A percentile compares a stretch with the other conserved stretches of the same genome.
phyloP scores from a whole-genome alignment of 2,888 invertebrate species.

The Ephialtes manifestator region DNA sequence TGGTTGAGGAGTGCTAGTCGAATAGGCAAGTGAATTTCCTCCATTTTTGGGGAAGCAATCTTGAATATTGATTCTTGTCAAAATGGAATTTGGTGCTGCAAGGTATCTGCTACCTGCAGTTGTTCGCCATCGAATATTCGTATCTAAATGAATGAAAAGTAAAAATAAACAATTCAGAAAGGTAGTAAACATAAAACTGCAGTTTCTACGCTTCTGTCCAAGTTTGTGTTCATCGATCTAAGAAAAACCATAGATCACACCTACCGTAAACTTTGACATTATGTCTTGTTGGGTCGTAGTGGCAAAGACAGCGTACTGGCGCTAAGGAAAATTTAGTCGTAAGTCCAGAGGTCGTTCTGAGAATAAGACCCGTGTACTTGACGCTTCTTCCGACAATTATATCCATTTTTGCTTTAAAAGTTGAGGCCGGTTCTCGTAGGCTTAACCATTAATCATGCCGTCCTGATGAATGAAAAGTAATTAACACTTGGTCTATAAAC shows the following conservation, averaged over 20 bases:
- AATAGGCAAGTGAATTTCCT: slow-evolving; percentile 1
- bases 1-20: slow-evolving; percentile 40
- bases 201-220: too few relatives aligned
- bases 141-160: slow-evolving; percentile 56
- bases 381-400: slow-evolving; percentile 73
- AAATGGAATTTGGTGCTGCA: slow-evolving; percentile 6
- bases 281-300: slow-evolving; percentile 67
- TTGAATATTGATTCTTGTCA: slow-evolving; percentile 1
- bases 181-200: too few relatives aligned
- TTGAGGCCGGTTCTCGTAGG: slow-evolving; percentile 29
- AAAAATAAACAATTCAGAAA: neutral
- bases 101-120: neutral
- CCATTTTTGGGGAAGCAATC: slow-evolving; percentile 30
- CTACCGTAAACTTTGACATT: slow-evolving; percentile 61
- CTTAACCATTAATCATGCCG: slow-evolving; percentile 63
- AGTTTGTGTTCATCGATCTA: too few relatives aligned
- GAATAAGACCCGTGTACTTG: slow-evolving; percentile 63
- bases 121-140: slow-evolving; percentile 48
- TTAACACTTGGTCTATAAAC: neutral
- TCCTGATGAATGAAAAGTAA: slow-evolving; percentile 22
- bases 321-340: slow-evolving; percentile 63
- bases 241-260: slow-evolving; percentile 44
- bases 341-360: slow-evolving; percentile 63
- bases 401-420: slow-evolving; percentile 73
- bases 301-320: slow-evolving; percentile 69